Evolutionary conservation across 2,888 invertebrate species (phyloP), one percentile per base, ranked within the genome.

Genomic region (Pharmacophagus antenor): DNA sequence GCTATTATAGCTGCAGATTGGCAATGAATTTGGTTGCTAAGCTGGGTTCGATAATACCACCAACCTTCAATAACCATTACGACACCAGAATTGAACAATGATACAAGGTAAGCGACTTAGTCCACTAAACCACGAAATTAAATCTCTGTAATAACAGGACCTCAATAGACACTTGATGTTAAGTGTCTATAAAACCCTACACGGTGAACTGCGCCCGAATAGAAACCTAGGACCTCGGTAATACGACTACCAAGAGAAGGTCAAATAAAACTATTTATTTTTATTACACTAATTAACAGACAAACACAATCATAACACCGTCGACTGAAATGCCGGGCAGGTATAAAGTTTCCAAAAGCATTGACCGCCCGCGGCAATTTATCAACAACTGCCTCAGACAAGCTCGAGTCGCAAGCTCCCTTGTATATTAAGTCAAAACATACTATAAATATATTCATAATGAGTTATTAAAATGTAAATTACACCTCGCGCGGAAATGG

Each of bases 381-480:
- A 22, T n/a, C 20, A 49, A 37, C 48, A 41, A 49, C 42, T n/a
- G 48, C 48, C 27, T 58, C 20, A 54, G 54, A 59, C 42, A 42
- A 42, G 50, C 59, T 44, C 50, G 10, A 41, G 31, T 49, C 42
- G 15, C 50, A 21, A 25, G 41, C 41, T 18, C 27, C 48, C n/a
- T 20, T 41, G 47, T 53, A 58, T 22, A 53, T 58, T 58, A 52
- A 47, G 21, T 58, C 54, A 17, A 37, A 41, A 54, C 58, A 47
- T 41, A 58, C 58, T 41, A 58, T 53, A 58, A 59, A 59, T 54
- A 53, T n/a, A 42, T 27, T 44, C 50, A 23, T 50, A 55, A 59
- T 59, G 44, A 22, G 21, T 5, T 54, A 54, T 59, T 54, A 59
- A 58, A 42, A 59, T 59, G 59, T 23, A 53, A 59, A 59, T 59